phyloP scores from a whole-genome alignment of 2,797 vertebrate genomes.

The Helarctos malayanus region DNA sequence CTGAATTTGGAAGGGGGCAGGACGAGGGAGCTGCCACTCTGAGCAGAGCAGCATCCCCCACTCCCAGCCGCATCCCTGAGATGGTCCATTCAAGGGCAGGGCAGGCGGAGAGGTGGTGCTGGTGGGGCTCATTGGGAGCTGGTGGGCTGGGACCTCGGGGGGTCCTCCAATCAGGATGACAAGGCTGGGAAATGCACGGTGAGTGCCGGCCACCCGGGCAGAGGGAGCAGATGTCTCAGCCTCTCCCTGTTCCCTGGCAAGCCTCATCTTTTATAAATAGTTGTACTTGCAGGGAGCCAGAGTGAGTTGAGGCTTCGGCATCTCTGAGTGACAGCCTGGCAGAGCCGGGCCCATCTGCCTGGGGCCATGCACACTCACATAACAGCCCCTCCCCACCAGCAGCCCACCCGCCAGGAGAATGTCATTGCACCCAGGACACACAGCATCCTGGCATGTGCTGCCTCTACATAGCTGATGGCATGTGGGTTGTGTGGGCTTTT shows the following conservation, averaged over 20 bases:
- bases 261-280: conserved; percentile 80
- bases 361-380: background rate
- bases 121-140: background rate
- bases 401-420: background rate
- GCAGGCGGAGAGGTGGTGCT: background rate
- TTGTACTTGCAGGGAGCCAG: conserved; percentile 65
- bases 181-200: background rate
- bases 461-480: conserved; percentile 15
- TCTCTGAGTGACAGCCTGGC: conserved; percentile 65
- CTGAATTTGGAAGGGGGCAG: background rate
- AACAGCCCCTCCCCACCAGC: background rate
- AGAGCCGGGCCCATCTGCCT: conserved; percentile 74
- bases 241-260: conserved; percentile 68
- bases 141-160: background rate
- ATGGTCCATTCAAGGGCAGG: background rate
- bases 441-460: background rate
- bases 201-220: background rate
- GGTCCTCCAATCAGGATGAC: background rate
- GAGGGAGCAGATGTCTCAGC: conserved; percentile 72
- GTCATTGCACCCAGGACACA: background rate
- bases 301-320: conserved; percentile 13
- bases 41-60: background rate
- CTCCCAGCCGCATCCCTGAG: background rate
- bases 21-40: background rate
- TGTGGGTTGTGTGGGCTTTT: conserved; percentile 56